A percentile compares a stretch with the other conserved stretches of the same genome.
These are phyloP conservation scores for Tetramorium simillimum DNA, from an alignment of 1,140 invertebrate species.

Conservation along the genomic window DNA sequence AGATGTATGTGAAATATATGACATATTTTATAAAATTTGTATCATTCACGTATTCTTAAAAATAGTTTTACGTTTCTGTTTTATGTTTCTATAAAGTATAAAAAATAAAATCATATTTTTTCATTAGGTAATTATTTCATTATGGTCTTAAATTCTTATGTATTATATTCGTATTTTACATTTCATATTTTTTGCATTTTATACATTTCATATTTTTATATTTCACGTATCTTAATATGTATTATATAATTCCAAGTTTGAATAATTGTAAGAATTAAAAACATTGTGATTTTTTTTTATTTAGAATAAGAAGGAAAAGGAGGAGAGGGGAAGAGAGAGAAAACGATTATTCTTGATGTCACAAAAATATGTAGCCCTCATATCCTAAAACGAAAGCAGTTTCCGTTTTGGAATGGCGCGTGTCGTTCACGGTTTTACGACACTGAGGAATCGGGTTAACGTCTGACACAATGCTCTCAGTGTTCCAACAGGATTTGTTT, in stretches of 20 bases:
- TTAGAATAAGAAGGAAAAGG: not conserved
- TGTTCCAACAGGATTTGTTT: constrained; percentile 49
- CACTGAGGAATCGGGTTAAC: constrained; percentile 56
- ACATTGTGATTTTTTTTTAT: not conserved
- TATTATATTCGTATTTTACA: too few species aligned
- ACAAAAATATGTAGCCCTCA: constrained; percentile 39
- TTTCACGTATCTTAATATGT: too few species aligned
- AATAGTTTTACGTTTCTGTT: not conserved
- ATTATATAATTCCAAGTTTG: not conserved
- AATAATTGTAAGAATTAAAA: not conserved
- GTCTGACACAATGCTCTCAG: constrained; percentile 37
- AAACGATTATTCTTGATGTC: constrained; percentile 12
- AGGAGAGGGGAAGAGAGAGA: not conserved
- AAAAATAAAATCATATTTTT: not conserved
- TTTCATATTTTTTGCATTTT: too few species aligned
- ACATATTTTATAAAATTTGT: constrained; percentile 5
- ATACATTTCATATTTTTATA: too few species aligned
- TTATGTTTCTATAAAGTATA: not conserved
- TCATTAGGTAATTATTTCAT: not conserved
- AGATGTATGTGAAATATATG: not conserved
- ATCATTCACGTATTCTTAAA: not conserved
- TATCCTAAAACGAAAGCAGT: constrained; percentile 48
- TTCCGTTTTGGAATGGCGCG: constrained; percentile 46
- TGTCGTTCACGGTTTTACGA: constrained; percentile 60
- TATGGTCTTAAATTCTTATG: too few species aligned